These are phyloP conservation scores for Belonocnema kinseyi DNA, from an alignment of 1,140 invertebrate genomes.

Conservation along the genomic window DNA sequence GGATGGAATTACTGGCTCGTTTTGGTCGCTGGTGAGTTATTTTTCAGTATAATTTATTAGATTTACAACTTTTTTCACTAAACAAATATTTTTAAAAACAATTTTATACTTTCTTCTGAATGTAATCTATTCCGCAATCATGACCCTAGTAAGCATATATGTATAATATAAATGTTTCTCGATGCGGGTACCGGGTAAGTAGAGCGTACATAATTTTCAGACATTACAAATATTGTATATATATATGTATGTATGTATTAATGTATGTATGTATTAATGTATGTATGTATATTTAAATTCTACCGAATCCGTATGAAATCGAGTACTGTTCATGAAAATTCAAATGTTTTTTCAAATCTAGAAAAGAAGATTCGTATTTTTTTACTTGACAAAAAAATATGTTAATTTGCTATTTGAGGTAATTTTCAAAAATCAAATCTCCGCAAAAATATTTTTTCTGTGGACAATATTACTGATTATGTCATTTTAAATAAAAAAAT, in stretches of 20 bases:
- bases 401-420: too few relatives aligned
- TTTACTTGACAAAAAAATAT: too few relatives aligned
- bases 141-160: neutral
- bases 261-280: too few relatives aligned
- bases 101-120: neutral
- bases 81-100: neutral
- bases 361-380: too few relatives aligned
- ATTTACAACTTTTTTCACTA: neutral
- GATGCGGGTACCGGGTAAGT: neutral
- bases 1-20: constrained; percentile 97
- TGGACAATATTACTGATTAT: too few relatives aligned
- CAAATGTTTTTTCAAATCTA: too few relatives aligned
- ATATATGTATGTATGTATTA: neutral
- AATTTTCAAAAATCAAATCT: too few relatives aligned
- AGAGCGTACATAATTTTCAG: neutral
- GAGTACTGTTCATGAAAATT: too few relatives aligned
- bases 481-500: too few relatives aligned
- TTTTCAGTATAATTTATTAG: neutral
- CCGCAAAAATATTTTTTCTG: too few relatives aligned
- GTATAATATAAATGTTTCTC: neutral
- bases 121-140: neutral
- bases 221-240: neutral
- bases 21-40: constrained; percentile 85
- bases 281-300: too few relatives aligned
- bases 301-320: too few relatives aligned